phyloP scores from a whole-genome alignment of 2,113 vertebrate species.

The Casuarius casuarius region DNA sequence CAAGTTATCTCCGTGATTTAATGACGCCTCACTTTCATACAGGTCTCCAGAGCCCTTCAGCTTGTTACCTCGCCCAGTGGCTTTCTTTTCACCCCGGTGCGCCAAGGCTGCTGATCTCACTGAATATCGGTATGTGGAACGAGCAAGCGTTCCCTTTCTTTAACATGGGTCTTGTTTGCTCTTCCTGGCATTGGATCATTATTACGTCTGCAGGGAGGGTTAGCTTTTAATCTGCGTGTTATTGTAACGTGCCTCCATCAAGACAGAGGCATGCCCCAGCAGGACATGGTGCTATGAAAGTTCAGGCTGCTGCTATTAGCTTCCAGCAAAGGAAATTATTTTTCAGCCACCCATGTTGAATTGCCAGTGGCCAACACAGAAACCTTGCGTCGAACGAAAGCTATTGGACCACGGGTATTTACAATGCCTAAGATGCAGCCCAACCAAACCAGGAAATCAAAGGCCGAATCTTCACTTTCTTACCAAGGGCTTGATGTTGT shows the following conservation, averaged over 20 bases:
- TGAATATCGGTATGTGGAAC: neutral
- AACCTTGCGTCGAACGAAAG: neutral
- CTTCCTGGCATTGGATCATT: slow-evolving; percentile 10
- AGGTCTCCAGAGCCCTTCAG: neutral
- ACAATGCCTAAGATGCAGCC: neutral
- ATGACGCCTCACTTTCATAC: neutral
- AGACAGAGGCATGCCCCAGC: slow-evolving; percentile 36
- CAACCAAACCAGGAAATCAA: neutral
- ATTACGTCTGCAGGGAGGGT: slow-evolving; percentile 38
- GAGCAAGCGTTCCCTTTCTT: slow-evolving; percentile 8
- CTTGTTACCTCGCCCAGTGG: neutral
- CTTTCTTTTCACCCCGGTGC: neutral
- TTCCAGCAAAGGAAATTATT: slow-evolving; percentile 53
- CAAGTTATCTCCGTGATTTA: neutral
- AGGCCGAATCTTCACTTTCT: neutral
- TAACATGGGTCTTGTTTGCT: slow-evolving; percentile 10
- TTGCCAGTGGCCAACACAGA: neutral
- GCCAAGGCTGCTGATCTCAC: neutral
- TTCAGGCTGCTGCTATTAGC: slow-evolving; percentile 16
- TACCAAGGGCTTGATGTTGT: neutral
- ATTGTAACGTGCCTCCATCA: slow-evolving; percentile 23
- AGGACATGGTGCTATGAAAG: slow-evolving; percentile 40
- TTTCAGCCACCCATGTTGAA: slow-evolving; percentile 56
- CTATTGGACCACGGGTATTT: neutral
- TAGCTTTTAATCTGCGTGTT: slow-evolving; percentile 34